A percentile compares a stretch with the other conserved stretches of the same genome.
phyloP scores from a whole-genome alignment of 2,797 vertebrate species.

The Tachyglossus aculeatus region DNA sequence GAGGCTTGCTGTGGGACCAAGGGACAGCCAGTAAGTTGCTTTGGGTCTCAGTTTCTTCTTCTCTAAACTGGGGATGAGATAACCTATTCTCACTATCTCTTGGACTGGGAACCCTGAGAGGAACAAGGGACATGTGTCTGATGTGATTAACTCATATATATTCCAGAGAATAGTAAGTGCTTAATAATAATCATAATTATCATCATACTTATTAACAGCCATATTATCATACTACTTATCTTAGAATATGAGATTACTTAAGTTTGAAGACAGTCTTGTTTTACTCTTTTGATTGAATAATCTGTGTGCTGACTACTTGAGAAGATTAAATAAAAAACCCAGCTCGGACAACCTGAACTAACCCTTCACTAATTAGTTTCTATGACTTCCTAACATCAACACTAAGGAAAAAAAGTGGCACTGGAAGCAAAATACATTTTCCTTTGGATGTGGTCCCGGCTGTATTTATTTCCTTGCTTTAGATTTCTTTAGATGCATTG shows the following conservation, averaged over 20 bases:
- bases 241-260: constrained; percentile 13
- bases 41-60: no score
- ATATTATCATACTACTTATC: constrained; percentile 3
- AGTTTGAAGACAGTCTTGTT: constrained; percentile 28
- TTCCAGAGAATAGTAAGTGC: no score
- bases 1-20: no score
- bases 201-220: not conserved
- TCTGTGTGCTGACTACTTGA: constrained; percentile 33
- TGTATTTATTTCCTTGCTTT: not conserved
- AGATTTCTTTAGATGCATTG: not conserved
- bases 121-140: no score
- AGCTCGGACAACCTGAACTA: constrained; percentile 12
- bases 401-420: constrained; percentile 19
- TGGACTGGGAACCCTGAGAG: no score
- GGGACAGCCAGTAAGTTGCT: no score
- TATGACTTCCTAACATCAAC: constrained; percentile 18
- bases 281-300: constrained; percentile 37
- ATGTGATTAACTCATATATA: no score
- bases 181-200: no score
- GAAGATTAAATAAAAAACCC: constrained; percentile 47
- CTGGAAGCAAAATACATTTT: not conserved
- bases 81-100: no score
- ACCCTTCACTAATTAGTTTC: constrained; percentile 54
- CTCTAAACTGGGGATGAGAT: no score
- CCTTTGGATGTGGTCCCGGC: not conserved